Evolutionary conservation across 2,888 invertebrate species (phyloP).

Genomic region (Danaus chrysippus): DNA sequence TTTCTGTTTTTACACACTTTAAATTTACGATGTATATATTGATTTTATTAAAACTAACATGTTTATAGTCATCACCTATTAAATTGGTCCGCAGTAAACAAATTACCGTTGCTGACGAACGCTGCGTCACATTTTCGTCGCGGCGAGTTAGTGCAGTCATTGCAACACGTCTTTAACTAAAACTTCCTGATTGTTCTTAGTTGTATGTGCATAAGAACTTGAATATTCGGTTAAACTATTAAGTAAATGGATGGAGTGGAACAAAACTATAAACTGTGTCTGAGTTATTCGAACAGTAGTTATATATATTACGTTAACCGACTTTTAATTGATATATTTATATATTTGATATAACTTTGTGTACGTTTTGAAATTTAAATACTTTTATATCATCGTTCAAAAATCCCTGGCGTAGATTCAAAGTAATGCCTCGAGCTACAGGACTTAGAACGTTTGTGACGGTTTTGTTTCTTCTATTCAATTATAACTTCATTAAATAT

Average conservation of each 20-base stretch:
- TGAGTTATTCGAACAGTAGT: too few relatives aligned
- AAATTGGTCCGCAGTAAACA: too few relatives aligned
- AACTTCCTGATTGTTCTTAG: slow-evolving; percentile 13
- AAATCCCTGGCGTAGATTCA: neutral
- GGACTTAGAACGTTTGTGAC: neutral
- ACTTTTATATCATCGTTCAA: too few relatives aligned
- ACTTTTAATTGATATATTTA: too few relatives aligned
- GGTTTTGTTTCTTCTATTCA: neutral
- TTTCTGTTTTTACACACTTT: neutral
- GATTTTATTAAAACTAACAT: too few relatives aligned
- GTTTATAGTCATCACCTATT: too few relatives aligned
- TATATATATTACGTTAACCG: too few relatives aligned
- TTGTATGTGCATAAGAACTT: slow-evolving; percentile 3
- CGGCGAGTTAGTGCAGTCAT: slow-evolving; percentile 24
- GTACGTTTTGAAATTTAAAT: too few relatives aligned
- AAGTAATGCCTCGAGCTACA: neutral
- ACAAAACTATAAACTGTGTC: neutral
- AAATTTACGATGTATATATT: too few relatives aligned
- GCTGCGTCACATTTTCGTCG: slow-evolving; percentile 39
- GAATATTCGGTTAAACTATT: slow-evolving; percentile 1
- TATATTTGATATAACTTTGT: too few relatives aligned
- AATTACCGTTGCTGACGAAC: slow-evolving; percentile 23
- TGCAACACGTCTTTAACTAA: slow-evolving; percentile 16
- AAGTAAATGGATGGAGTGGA: neutral
- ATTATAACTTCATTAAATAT: neutral